Conservation (phyloP, 2,113 vertebrate species). For the Corynorhinus townsendii region DNA sequence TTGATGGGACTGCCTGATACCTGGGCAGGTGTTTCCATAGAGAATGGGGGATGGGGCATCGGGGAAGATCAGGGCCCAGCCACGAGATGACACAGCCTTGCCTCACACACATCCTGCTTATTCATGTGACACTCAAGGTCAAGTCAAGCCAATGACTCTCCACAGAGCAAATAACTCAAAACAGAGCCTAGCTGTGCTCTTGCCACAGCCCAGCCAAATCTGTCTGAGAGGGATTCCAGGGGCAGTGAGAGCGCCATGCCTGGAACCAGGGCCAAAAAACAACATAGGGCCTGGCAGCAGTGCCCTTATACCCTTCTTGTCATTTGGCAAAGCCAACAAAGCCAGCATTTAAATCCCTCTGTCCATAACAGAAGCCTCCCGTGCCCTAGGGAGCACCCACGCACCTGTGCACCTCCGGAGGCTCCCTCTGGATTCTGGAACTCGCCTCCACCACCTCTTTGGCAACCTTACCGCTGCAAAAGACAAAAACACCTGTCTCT, state of each 20-base stretch:
- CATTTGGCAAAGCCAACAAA: not conserved
- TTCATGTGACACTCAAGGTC: not conserved
- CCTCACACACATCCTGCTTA: not conserved
- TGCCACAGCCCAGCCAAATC: not conserved
- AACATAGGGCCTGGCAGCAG: not conserved
- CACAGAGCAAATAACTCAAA: not conserved
- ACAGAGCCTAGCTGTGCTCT: not conserved
- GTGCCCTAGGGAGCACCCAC: not conserved
- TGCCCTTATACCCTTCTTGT: not conserved
- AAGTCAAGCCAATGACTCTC: not conserved
- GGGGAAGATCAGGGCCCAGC: not conserved
- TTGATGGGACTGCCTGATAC: not conserved
- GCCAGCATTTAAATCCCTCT: not conserved
- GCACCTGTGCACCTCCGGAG: conserved; percentile 94
- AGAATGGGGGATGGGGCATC: fast-evolving
- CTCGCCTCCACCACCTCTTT: conserved; percentile 99
- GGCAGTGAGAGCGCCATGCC: not conserved
- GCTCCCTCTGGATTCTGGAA: conserved; percentile 96
- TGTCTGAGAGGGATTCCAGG: not conserved
- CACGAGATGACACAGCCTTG: not conserved
- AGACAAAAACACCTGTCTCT: not conserved
- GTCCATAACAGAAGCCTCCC: not conserved
- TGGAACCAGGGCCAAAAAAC: not conserved
- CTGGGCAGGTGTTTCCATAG: not conserved
- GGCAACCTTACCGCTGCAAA: conserved; percentile 92